Evolutionary conservation across 2,888 invertebrate genomes (phyloP), one percentile per base, ranked within the genome.

Genomic region (Dorcus hopei): DNA sequence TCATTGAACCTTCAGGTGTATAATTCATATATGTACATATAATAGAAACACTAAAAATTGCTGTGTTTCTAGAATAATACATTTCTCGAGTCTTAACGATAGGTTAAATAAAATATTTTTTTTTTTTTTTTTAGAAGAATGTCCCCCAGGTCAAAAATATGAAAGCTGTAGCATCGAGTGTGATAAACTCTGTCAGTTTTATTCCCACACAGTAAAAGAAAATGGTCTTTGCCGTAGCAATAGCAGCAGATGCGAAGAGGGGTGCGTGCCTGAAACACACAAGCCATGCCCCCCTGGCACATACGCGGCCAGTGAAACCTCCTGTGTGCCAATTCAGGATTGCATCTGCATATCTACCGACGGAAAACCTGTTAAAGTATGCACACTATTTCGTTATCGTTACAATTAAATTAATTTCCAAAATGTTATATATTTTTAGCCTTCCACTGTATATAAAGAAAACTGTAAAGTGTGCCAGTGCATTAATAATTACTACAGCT

Each of bases 381-480:
- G 16, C 8, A 40, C 16, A 33, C 14, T 48, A 48, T 9, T 14
- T 48, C 48, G 5, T 48, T 33, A 33, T 26, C 14, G 14, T 14
- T 14, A 14, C 14, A 19, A 19, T 19, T 19, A 19, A 19, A 39
- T 40, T 53, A 38, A 38, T 19, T 58, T 40, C 3, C 19, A 19
- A 19, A 3, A 19, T 19, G 19, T 54, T 54, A 9, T 38, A 40
- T 54, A 59, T 47, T 54, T 73, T 3, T 78, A 91, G 86, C 92
- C 94, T 0, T 89, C 26, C 0, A 33, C 26, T 33, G 26, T 33
- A 6, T 33, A 33, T 33, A 33, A 33, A 7, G 26, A 33, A 33
- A 85, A 84, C 0, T 91, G 90, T 70, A 83, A 86, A 68, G 81
- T 85, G 9, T 95, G 94, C 70, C 93, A 93, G 67, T 95, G 95